Conservation (phyloP, 1,140 invertebrate species). For the Wiebesia pumilae region DNA sequence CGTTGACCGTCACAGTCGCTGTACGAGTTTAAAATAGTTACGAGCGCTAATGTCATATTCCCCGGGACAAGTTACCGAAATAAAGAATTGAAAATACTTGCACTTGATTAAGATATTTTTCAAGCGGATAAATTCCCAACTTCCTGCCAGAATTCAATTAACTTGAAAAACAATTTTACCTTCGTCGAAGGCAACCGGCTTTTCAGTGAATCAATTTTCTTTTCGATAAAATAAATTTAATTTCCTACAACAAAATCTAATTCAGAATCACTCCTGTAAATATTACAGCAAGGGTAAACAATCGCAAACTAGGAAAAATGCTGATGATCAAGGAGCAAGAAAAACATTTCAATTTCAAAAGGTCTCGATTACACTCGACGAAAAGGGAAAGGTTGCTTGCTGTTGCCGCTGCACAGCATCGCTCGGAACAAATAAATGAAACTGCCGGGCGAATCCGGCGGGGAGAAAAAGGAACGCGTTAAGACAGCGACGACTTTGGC, state of each 20-base stretch:
- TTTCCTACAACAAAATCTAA: not conserved
- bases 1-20: not conserved
- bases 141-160: not conserved
- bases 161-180: constrained; percentile 4
- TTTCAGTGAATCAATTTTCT: constrained; percentile 20
- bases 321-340: constrained; percentile 24
- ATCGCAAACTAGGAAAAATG: constrained; percentile 41
- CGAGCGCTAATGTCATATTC: not conserved
- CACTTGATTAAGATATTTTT: constrained; percentile 1
- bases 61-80: not conserved
- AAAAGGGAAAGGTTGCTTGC: constrained; percentile 15
- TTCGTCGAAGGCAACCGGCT: not conserved
- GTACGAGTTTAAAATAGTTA: constrained; percentile 4
- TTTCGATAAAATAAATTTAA: constrained; percentile 20
- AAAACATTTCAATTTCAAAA: constrained; percentile 45
- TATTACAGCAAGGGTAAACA: constrained; percentile 20
- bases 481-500: not conserved
- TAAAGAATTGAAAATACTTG: not conserved
- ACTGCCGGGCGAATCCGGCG: constrained; percentile 13
- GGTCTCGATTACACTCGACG: constrained; percentile 43
- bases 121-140: not conserved
- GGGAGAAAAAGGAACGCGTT: not conserved
- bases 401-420: not conserved
- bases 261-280: not conserved
- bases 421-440: constrained; percentile 43